A percentile compares a stretch with the other conserved stretches of the same genome.
Conservation (phyloP, 2,113 vertebrate species). For the Ranitomeya imitator region DNA sequence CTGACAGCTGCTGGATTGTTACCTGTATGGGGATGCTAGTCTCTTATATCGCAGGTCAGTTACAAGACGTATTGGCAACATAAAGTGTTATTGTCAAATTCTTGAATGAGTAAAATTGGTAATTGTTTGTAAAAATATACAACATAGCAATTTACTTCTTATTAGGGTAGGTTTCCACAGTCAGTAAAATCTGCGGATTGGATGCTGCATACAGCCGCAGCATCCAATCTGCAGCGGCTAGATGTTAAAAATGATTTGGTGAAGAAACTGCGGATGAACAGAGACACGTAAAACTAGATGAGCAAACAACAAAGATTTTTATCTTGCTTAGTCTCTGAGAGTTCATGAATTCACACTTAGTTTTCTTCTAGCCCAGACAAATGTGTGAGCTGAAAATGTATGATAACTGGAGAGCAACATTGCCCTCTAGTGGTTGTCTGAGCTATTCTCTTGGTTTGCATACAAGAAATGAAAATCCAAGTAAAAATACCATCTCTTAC, state of each 20-base stretch:
- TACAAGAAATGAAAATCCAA: not conserved
- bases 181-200: too few species aligned
- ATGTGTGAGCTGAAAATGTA: not conserved
- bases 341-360: not conserved
- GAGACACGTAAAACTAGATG: not conserved
- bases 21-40: too few species aligned
- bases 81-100: too few species aligned
- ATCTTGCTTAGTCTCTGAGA: not conserved
- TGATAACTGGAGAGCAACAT: not conserved
- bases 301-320: not conserved
- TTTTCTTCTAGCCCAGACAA: not conserved
- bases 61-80: too few species aligned
- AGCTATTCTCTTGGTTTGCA: not conserved
- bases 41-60: too few species aligned
- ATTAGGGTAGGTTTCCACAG: too few species aligned
- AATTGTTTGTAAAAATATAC: too few species aligned
- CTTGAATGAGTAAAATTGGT: too few species aligned
- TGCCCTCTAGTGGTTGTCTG: not conserved
- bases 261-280: not conserved
- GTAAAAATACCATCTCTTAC: not conserved
- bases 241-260: not conserved
- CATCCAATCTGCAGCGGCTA: too few species aligned
- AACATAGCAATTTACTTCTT: too few species aligned
- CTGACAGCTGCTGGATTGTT: too few species aligned
- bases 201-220: too few species aligned